phyloP scores from a whole-genome alignment of 2,113 vertebrate genomes.

The Anhinga anhinga region DNA sequence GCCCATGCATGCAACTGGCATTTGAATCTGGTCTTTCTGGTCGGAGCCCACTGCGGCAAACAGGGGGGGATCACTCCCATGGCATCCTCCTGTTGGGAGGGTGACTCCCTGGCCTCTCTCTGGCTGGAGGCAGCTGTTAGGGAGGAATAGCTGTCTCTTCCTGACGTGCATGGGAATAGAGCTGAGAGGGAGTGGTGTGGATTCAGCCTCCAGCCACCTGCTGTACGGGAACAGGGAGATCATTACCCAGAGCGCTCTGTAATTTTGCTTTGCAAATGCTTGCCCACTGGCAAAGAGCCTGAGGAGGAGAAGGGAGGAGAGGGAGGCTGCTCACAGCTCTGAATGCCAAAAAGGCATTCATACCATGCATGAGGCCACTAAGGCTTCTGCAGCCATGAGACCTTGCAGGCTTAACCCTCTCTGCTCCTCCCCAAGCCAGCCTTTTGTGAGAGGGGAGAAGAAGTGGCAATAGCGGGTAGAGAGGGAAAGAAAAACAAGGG shows the following conservation, averaged over 20 bases:
- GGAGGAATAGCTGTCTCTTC: neutral
- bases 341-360: conserved; percentile 57
- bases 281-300: conserved; percentile 23
- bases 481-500: neutral
- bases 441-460: neutral
- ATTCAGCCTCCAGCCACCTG: conserved; percentile 56
- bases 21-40: neutral
- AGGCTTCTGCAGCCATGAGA: neutral
- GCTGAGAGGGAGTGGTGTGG: conserved; percentile 16
- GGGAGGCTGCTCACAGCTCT: neutral
- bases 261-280: conserved; percentile 58
- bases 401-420: neutral
- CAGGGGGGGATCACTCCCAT: neutral
- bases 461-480: neutral
- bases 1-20: neutral
- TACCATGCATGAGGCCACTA: neutral
- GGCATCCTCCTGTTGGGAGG: neutral
- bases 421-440: neutral
- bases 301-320: conserved; percentile 26
- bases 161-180: neutral
- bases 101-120: neutral
- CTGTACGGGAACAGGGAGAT: conserved; percentile 16
- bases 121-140: neutral
- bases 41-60: fast-evolving
- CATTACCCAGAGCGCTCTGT: conserved; percentile 53